Evolutionary conservation across 2,888 invertebrate genomes (phyloP).

Genomic region (Chloroclysta siterata): DNA sequence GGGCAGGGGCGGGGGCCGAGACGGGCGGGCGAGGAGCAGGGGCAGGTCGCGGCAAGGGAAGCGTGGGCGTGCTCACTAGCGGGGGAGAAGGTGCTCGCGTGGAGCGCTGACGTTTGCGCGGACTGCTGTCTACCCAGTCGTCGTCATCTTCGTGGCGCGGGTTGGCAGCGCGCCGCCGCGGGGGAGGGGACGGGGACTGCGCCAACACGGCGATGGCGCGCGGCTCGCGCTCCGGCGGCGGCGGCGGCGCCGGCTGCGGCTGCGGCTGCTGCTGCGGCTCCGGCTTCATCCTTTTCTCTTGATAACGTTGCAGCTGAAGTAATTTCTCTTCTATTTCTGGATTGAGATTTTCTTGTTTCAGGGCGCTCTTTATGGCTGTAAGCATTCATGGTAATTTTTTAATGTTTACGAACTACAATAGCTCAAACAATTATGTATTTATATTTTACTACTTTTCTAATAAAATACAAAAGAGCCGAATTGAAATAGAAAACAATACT

Average conservation of each 20-base stretch:
- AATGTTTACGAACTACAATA: neutral
- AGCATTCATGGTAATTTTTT: slow-evolving; percentile 31
- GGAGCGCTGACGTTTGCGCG: slow-evolving; percentile 61
- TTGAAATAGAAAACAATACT: slow-evolving; percentile 65
- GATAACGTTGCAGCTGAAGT: slow-evolving; percentile 93
- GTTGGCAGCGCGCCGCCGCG: slow-evolving; percentile 62
- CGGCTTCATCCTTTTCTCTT: slow-evolving; percentile 91
- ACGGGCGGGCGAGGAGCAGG: slow-evolving; percentile 30
- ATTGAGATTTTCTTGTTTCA: slow-evolving; percentile 95
- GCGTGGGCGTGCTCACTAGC: slow-evolving; percentile 44
- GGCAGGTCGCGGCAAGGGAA: slow-evolving; percentile 45
- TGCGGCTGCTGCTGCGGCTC: slow-evolving; percentile 62
- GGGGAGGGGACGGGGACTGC: slow-evolving; percentile 58
- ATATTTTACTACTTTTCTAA: neutral
- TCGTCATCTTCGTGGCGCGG: slow-evolving; percentile 72
- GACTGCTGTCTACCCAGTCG: slow-evolving; percentile 74
- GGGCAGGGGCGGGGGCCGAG: slow-evolving; percentile 38
- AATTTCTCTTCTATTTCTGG: slow-evolving; percentile 97
- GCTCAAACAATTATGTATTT: neutral
- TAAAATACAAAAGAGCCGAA: neutral
- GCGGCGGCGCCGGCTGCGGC: slow-evolving; percentile 20
- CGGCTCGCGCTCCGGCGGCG: slow-evolving; percentile 67
- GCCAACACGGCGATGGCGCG: slow-evolving; percentile 57
- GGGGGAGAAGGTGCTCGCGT: slow-evolving; percentile 40
- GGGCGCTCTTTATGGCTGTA: slow-evolving; percentile 95